Percentiles rank a stretch among this genome's conserved stretches.
phyloP scores from a whole-genome alignment of 2,113 vertebrate species.

The Chaetura pelagica region DNA sequence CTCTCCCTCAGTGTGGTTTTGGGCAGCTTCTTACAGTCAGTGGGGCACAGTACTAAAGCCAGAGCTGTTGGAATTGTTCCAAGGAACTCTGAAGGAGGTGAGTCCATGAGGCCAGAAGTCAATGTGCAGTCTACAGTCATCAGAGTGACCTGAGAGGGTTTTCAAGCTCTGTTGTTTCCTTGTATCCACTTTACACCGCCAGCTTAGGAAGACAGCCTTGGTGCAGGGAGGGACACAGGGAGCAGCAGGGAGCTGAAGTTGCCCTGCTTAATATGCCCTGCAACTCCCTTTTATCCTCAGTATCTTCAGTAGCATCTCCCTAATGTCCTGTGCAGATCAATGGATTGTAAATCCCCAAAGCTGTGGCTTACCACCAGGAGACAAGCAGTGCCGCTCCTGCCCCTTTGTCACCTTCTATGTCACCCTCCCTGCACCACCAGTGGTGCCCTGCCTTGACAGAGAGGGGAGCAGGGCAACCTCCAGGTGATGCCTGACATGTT shows the following conservation, averaged over 20 bases:
- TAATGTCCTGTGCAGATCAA: neutral
- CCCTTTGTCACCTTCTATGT: neutral
- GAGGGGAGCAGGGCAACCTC: neutral
- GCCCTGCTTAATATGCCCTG: neutral
- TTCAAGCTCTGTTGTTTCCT: fast-evolving
- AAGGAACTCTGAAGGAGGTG: neutral
- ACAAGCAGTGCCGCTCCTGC: neutral
- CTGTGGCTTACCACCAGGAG: neutral
- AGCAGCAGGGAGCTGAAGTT: neutral
- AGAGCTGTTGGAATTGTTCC: neutral
- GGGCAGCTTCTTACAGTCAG: neutral
- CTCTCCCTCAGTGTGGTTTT: neutral
- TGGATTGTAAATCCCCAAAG: neutral
- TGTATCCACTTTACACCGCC: neutral
- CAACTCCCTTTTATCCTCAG: neutral
- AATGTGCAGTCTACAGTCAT: neutral
- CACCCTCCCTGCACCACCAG: neutral
- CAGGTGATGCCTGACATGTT: neutral
- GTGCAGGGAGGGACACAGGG: neutral
- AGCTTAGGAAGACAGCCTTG: neutral
- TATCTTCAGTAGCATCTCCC: neutral
- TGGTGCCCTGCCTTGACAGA: neutral
- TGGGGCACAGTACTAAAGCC: fast-evolving
- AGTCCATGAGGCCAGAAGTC: neutral
- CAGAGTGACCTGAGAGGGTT: neutral